A percentile compares a stretch with the other conserved stretches of the same genome.
Conservation (phyloP, 2,797 vertebrate species). For the Lacerta agilis region DNA sequence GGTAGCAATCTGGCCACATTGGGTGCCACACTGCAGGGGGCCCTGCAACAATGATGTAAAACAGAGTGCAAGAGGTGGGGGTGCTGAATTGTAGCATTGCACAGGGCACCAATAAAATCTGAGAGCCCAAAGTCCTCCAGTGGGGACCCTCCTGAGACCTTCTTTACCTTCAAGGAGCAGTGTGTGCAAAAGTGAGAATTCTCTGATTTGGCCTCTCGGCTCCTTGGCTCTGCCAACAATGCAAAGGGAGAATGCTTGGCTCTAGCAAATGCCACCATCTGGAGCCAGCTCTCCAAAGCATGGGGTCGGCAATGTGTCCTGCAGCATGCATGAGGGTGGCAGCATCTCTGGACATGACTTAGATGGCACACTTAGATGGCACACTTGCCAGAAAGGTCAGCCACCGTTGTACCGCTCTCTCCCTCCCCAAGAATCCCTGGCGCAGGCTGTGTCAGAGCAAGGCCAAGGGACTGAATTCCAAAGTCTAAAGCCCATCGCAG, state of each 20-base stretch:
- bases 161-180: background rate
- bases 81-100: no score
- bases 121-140: no score
- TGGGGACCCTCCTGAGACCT: background rate
- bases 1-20: no score
- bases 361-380: background rate
- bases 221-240: background rate
- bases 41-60: no score
- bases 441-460: background rate
- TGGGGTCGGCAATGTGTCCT: no score
- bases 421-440: background rate
- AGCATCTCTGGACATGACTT: background rate
- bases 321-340: background rate
- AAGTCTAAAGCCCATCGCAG: conserved; percentile 5
- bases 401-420: background rate
- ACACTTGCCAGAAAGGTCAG: background rate
- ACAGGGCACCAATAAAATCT: no score
- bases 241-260: background rate
- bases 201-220: background rate
- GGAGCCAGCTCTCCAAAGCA: background rate
- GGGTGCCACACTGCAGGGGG: no score
- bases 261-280: background rate
- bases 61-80: no score
- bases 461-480: background rate
- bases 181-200: background rate